Evolutionary conservation across 2,888 invertebrate genomes (phyloP), one percentile per base, ranked within the genome.

Genomic region (Tetheella fluctuosa): DNA sequence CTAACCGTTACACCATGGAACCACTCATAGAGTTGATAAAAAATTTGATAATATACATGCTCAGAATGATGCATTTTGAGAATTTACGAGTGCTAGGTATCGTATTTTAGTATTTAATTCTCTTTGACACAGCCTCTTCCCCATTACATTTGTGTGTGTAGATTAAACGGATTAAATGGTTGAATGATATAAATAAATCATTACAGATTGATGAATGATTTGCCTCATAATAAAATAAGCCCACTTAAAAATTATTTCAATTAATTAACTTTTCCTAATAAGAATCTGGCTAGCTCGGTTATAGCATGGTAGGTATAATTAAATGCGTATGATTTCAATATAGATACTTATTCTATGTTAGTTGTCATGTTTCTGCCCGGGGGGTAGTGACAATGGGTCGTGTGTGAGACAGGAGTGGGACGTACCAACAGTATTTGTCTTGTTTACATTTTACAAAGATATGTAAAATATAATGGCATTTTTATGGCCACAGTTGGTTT

Each of bases 1-100:
- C 95, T 95, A 94, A 95, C 95, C 95, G 94, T 95, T 95, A 95
- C 95, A 95, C 95, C 95, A 95, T 95, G 95, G 95, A 92, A 95
- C 95, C 95, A 68, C 10, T 23, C 0, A 10, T 1, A 6, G 1
- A n/a, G 10, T 6, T n/a, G 0, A 5, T 39, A 7, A 48, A 48
- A 48, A 10, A 48, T 20, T 48, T 13, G 4, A 34, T 34, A 13
- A 34, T 2, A 34, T 34, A 13, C 34, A 34, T 34, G 34, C 13
- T 34, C 34, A 7, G 13, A 2, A 34, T 34, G 10, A 30, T 28
- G 7, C 7, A n/a, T 28, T n/a, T n/a, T n/a, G n/a, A n/a, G n/a
- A n/a, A n/a, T n/a, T n/a, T n/a, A n/a, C n/a, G n/a, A n/a, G n/a
- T n/a, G n/a, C n/a, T n/a, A n/a, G n/a, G n/a, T n/a, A n/a, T n/a